phyloP scores from a whole-genome alignment of 1,140 invertebrate genomes.

The Penaeus vannamei region DNA sequence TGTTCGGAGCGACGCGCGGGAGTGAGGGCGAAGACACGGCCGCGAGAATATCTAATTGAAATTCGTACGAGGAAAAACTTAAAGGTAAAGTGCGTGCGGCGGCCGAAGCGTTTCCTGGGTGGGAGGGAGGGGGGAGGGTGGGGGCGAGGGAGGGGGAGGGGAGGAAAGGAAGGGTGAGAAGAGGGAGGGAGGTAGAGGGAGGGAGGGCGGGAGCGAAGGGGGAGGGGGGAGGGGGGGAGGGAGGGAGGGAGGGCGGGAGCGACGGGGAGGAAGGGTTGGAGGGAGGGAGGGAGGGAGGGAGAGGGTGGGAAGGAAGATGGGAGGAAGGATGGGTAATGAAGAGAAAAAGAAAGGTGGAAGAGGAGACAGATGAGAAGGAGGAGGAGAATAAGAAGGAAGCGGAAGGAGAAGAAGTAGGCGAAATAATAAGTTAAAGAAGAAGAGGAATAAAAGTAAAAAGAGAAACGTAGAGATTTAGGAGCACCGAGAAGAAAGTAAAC shows the following conservation, averaged over 20 bases:
- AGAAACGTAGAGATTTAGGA: too few relatives aligned
- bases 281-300: conserved; percentile 39
- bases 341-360: background rate
- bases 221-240: background rate
- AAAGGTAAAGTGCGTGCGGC: too few relatives aligned
- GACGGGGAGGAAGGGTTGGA: background rate
- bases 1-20: too few relatives aligned
- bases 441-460: background rate
- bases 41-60: too few relatives aligned
- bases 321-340: background rate
- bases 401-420: background rate
- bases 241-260: background rate
- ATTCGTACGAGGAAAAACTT: too few relatives aligned
- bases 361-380: background rate
- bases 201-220: background rate
- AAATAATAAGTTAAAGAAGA: too few relatives aligned
- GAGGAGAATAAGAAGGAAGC: background rate
- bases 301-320: conserved; percentile 14
- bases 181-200: background rate
- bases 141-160: background rate
- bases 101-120: background rate
- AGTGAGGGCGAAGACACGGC: too few relatives aligned
- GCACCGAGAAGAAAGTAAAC: background rate
- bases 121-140: background rate
- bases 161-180: background rate